Percentiles rank a stretch among this genome's conserved stretches.
Conservation (phyloP, 2,797 vertebrate species). For the Melanogrammus aeglefinus region DNA sequence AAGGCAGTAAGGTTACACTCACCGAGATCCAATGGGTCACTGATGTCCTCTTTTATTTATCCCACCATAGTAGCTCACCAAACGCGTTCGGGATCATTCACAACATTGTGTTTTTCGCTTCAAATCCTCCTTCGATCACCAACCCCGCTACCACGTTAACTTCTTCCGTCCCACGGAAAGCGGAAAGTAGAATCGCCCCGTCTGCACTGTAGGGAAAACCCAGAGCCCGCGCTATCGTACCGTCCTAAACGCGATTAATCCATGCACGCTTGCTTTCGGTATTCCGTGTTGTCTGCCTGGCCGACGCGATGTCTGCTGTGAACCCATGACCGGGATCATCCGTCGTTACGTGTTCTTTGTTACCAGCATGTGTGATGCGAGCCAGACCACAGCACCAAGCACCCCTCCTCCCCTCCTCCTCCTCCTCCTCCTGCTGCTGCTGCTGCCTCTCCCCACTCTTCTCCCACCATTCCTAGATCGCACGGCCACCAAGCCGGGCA, state of each 20-base stretch:
- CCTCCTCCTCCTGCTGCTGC: not conserved
- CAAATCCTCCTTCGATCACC: constrained; percentile 11
- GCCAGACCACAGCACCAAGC: constrained; percentile 10
- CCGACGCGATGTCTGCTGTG: not conserved
- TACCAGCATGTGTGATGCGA: constrained; percentile 41
- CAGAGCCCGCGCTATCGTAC: no score
- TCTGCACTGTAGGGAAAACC: not conserved
- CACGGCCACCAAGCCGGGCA: not conserved
- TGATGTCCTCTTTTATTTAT: constrained; percentile 19
- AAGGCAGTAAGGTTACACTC: constrained; percentile 19
- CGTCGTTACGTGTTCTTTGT: constrained; percentile 66
- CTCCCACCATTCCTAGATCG: not conserved
- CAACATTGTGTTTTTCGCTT: not conserved
- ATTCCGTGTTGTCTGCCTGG: constrained; percentile 25
- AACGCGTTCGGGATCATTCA: not conserved
- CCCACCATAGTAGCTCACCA: not conserved
- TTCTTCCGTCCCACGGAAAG: constrained; percentile 11
- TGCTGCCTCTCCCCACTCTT: not conserved
- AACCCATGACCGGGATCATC: constrained; percentile 36
- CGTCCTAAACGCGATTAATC: not conserved
- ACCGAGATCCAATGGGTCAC: constrained; percentile 39
- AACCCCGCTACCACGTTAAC: constrained; percentile 1
- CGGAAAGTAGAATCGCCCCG: not conserved
- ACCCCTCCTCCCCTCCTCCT: not conserved
- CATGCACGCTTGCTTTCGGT: constrained; percentile 24